Evolutionary conservation across 2,113 vertebrate species (phyloP).

Genomic region (Trinectes maculatus): DNA sequence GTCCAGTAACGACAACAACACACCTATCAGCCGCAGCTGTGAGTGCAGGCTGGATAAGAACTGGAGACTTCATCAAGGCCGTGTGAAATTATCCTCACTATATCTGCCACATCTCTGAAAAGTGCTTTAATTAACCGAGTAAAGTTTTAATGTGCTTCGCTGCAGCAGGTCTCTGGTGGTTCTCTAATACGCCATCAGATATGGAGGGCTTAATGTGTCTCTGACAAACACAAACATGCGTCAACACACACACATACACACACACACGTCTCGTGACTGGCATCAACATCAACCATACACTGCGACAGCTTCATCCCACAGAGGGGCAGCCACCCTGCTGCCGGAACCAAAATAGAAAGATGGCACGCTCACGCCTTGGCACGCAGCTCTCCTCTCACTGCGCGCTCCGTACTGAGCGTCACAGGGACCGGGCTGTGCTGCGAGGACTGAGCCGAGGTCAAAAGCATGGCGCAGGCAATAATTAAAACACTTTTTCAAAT

Average conservation of each 20-base stretch:
- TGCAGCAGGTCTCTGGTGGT: constrained; percentile 29
- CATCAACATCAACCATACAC: constrained; percentile 51
- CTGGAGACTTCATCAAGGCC: too few relatives aligned
- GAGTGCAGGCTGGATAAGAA: too few relatives aligned
- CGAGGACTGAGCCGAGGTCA: constrained; percentile 64
- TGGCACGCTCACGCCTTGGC: constrained; percentile 66
- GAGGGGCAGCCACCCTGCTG: constrained; percentile 49
- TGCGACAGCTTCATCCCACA: constrained; percentile 48
- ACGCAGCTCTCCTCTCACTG: constrained; percentile 58
- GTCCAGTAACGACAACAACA: too few relatives aligned
- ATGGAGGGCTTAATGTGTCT: constrained; percentile 19
- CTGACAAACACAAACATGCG: constrained; percentile 14
- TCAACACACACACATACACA: constrained; percentile 8
- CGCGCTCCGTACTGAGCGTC: constrained; percentile 56
- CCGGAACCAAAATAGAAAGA: constrained; percentile 64
- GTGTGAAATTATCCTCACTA: too few relatives aligned
- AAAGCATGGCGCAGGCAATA: constrained; percentile 48
- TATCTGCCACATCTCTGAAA: not conserved
- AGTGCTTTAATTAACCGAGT: not conserved
- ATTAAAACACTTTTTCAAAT: constrained; percentile 76
- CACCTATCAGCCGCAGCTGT: too few relatives aligned
- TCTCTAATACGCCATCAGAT: constrained; percentile 28
- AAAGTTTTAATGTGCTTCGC: not conserved
- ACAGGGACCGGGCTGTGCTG: constrained; percentile 37
- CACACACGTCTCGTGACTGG: constrained; percentile 16